Evolutionary conservation across 2,797 vertebrate species (phyloP), one percentile per base, ranked within the genome.

Genomic region (Arnoldichthys spilopterus): DNA sequence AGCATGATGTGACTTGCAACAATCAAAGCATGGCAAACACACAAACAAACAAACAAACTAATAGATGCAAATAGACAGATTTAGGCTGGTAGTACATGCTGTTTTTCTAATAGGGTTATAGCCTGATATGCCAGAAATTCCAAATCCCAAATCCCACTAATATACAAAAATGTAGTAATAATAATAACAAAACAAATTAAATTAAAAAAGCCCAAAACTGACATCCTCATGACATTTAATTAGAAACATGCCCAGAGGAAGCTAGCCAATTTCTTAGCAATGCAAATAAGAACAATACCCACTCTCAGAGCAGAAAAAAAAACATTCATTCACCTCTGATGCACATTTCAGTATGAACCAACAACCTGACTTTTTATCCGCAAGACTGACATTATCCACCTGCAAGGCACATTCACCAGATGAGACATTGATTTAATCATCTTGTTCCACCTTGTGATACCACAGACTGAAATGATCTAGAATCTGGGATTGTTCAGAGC

Each of bases 391-490:
- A 78, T 66, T 34, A 37, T 34, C 16, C n/a, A 53, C 15, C 16
- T 51, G 37, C 61, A 58, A 30, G 51, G 11, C 13, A 30, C 51
- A n/a, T 20, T 34, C 59, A 56, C 58, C n/a, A 20, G 51, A 47
- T 71, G 49, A 37, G 56, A 49, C 34, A 58, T 26, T 62, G 4
- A 78, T 68, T 40, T 68, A 30, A 75, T 81, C 66, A 68, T 66
- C 58, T 76, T 8, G 7, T 59, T 75, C 63, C 76, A 82, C 80
- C 82, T 77, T 82, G 37, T 30, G 59, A 61, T 73, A 49, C 37
- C 69, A 81, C 77, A 82, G 79, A 78, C 53, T 86, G 77, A 83
- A 85, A 26, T 69, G 77, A 83, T 85, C 81, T 79, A 6, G 32
- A 79, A 30, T 22, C 56, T 59, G 49, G 56, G 77, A 76, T 72